Evolutionary conservation across 1,140 invertebrate genomes (phyloP).

Genomic region (Hycleus phaleratus): DNA sequence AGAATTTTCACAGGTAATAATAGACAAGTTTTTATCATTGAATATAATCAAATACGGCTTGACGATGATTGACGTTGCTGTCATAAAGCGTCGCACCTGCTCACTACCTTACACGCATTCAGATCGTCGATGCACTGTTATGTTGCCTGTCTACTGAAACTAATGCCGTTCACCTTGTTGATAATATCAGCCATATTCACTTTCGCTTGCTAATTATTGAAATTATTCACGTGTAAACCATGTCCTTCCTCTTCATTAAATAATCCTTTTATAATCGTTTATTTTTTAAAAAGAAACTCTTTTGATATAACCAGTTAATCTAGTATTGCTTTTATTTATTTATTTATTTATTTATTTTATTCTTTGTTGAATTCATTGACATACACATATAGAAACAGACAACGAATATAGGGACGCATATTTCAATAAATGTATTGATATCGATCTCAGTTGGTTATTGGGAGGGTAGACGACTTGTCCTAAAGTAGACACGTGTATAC

Average conservation of each 20-base stretch:
- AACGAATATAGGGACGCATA: not conserved
- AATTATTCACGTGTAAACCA: constrained; percentile 4
- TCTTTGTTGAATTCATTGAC: no score
- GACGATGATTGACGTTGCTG: constrained; percentile 11
- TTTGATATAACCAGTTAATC: no score
- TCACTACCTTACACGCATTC: constrained; percentile 11
- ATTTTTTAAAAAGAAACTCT: no score
- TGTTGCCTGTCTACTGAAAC: constrained; percentile 11
- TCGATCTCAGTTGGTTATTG: constrained; percentile 3
- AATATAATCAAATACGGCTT: constrained; percentile 8
- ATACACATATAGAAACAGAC: no score
- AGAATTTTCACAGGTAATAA: no score
- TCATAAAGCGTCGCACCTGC: constrained; percentile 12
- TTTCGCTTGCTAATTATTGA: constrained; percentile 9
- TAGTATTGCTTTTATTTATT: no score
- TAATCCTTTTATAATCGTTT: not conserved
- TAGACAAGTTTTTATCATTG: constrained; percentile 4
- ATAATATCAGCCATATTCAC: constrained; percentile 7
- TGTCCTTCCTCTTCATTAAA: constrained; percentile 4
- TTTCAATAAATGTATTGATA: constrained; percentile 15
- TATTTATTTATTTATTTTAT: no score
- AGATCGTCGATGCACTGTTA: constrained; percentile 10
- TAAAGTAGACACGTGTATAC: constrained; percentile 10
- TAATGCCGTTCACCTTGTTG: constrained; percentile 5
- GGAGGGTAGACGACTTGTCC: constrained; percentile 11